Conservation (phyloP, 1,140 invertebrate genomes). For the Aplysia californica region DNA sequence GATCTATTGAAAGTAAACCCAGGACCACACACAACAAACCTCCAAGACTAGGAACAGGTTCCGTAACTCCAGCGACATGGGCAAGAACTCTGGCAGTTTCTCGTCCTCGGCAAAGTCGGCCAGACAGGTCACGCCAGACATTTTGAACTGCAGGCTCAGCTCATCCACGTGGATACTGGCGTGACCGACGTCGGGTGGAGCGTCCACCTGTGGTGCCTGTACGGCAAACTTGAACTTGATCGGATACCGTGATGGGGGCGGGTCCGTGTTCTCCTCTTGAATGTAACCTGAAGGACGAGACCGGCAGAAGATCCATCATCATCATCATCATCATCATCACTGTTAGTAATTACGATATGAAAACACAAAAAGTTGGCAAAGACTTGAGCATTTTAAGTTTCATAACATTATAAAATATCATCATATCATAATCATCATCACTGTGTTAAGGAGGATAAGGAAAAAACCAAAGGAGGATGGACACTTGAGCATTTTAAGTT, state of each 20-base stretch:
- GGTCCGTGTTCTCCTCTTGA: constrained; percentile 24
- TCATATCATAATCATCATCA: too few species aligned
- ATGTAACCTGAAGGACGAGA: constrained; percentile 11
- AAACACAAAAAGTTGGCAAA: too few species aligned
- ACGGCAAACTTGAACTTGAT: constrained; percentile 15
- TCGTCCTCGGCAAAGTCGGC: constrained; percentile 89
- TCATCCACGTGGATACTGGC: constrained; percentile 36
- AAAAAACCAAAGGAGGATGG: too few species aligned
- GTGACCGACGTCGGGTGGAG: constrained; percentile 31
- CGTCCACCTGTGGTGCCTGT: neutral
- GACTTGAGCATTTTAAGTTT: too few species aligned
- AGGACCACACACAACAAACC: too few species aligned
- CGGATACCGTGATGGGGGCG: constrained; percentile 20
- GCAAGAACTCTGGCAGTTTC: constrained; percentile 81
- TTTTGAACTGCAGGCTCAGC: constrained; percentile 72
- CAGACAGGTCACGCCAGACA: constrained; percentile 83
- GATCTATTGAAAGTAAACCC: too few species aligned
- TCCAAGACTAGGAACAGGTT: constrained; percentile 52
- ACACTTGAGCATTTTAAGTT: too few species aligned
- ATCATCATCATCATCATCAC: too few species aligned
- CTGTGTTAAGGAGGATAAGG: too few species aligned
- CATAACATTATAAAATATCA: too few species aligned
- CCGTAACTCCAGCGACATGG: constrained; percentile 75
- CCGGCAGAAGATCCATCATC: too few species aligned
- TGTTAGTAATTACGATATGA: too few species aligned